phyloP scores from a whole-genome alignment of 1,140 invertebrate genomes.

The Zaprionus davidi region DNA sequence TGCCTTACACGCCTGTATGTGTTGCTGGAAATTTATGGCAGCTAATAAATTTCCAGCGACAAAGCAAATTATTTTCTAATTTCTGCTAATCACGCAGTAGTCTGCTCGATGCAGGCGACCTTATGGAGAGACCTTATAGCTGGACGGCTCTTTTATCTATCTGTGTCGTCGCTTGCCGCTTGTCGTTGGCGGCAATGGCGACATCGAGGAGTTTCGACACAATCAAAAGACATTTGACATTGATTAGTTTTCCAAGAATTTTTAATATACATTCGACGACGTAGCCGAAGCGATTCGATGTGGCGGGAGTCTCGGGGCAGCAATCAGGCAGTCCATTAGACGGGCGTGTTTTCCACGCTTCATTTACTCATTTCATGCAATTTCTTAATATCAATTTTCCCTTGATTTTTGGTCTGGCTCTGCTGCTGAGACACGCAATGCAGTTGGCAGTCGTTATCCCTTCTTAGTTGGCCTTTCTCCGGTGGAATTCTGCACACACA shows the following conservation, averaged over 20 bases:
- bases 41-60: conserved; percentile 61
- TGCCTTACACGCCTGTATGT: conserved; percentile 14
- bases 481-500: conserved; percentile 46
- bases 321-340: conserved; percentile 74
- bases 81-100: conserved; percentile 65
- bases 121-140: not conserved
- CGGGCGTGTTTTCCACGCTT: conserved; percentile 71
- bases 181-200: conserved; percentile 4
- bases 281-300: not conserved
- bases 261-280: conserved; percentile 63
- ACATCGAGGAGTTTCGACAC: conserved; percentile 39
- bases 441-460: conserved; percentile 25
- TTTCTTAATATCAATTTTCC: conserved; percentile 81
- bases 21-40: conserved; percentile 65
- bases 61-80: conserved; percentile 76
- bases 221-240: conserved; percentile 76
- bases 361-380: conserved; percentile 81
- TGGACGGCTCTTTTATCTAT: conserved; percentile 49
- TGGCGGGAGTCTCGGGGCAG: conserved; percentile 10
- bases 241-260: conserved; percentile 82
- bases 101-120: conserved; percentile 36
- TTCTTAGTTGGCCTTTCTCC: conserved; percentile 56
- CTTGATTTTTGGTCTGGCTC: conserved; percentile 42
- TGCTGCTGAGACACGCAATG: conserved; percentile 46
- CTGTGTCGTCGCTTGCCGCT: conserved; percentile 32